phyloP scores from a whole-genome alignment of 35 echinoderm and acorn worm genomes.

The Anneissia japonica region DNA sequence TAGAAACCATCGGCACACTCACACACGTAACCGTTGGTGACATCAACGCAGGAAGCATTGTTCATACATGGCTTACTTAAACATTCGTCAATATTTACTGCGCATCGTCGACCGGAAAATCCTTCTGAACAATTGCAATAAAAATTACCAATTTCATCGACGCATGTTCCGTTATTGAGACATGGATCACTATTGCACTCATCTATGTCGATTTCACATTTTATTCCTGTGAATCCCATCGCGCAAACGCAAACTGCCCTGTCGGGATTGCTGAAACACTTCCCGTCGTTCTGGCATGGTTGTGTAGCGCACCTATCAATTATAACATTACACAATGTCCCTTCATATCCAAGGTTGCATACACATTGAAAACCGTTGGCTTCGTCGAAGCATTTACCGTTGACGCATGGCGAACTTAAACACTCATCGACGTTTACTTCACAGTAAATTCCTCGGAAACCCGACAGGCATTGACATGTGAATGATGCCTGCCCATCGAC shows the following conservation, averaged over 20 bases:
- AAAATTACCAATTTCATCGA: background rate
- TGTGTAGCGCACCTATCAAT: background rate
- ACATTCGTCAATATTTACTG: background rate
- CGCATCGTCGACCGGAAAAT: background rate
- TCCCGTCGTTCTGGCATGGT: background rate
- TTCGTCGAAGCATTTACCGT: background rate
- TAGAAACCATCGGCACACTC: background rate
- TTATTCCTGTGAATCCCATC: background rate
- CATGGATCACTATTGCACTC: background rate
- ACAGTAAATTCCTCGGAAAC: background rate
- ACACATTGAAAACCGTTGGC: background rate
- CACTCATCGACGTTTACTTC: background rate
- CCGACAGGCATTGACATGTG: background rate
- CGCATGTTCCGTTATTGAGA: background rate
- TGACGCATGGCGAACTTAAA: background rate
- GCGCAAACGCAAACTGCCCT: background rate
- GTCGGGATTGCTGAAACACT: background rate
- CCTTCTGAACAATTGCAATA: background rate
- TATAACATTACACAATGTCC: background rate
- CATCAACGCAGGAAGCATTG: background rate
- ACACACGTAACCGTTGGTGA: background rate
- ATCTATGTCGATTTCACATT: background rate
- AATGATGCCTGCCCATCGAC: background rate
- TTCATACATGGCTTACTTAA: background rate
- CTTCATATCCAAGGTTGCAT: background rate